Percentiles rank a stretch among this genome's conserved stretches.
These are phyloP conservation scores for Macrosteles quadrilineatus DNA, from an alignment of 1,140 invertebrate genomes.

Conservation along the genomic window DNA sequence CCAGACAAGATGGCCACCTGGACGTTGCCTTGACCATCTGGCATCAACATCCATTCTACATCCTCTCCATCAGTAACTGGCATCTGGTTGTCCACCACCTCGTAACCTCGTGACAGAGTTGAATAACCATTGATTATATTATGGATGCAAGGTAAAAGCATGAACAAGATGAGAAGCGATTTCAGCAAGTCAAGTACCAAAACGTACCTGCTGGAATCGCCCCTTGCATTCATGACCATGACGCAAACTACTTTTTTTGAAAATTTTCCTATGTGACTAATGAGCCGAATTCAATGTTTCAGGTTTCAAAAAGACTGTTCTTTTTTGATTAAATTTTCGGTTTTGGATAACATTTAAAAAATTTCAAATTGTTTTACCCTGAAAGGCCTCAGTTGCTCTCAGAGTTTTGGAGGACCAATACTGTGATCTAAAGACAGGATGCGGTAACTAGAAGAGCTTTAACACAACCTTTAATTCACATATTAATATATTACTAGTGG, in stretches of 20 bases:
- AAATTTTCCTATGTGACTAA: not conserved
- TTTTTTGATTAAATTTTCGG: too few species aligned
- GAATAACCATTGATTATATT: not conserved
- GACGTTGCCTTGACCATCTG: conserved; percentile 60
- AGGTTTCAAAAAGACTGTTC: too few species aligned
- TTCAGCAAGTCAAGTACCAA: not conserved
- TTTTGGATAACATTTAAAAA: too few species aligned
- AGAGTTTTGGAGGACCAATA: too few species aligned
- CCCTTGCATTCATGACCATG: not conserved
- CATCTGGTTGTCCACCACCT: conserved; percentile 25
- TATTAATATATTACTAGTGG: too few species aligned
- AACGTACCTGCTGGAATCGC: not conserved
- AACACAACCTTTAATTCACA: too few species aligned
- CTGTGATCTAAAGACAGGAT: too few species aligned
- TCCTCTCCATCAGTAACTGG: conserved; percentile 23
- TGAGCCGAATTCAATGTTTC: too few species aligned
- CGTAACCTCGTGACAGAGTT: conserved; percentile 20
- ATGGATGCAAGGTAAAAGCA: not conserved
- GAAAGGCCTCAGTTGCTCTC: too few species aligned
- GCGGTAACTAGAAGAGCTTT: too few species aligned
- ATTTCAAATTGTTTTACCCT: too few species aligned
- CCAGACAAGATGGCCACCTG: conserved; percentile 56
- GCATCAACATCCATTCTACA: conserved; percentile 61
- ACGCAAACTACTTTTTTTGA: not conserved
- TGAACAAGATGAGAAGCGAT: not conserved